Evolutionary conservation across 2,888 invertebrate genomes (phyloP), one percentile per base, ranked within the genome.

Genomic region (Acronicta leporina): DNA sequence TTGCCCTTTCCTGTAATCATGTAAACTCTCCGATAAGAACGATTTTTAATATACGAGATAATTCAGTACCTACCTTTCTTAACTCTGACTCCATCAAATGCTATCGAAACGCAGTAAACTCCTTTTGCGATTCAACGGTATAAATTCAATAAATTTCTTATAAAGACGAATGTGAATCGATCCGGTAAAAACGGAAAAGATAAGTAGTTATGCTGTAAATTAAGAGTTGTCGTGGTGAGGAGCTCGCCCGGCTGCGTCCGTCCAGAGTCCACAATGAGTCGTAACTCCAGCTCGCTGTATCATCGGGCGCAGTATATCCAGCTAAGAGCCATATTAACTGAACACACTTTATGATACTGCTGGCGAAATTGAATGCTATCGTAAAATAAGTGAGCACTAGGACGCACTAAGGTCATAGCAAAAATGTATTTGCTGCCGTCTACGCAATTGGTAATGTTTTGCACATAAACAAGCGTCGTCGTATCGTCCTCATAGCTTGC

Each of bases 271-370:
- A 49, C 52, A 20, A 15, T 43, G 40, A n/a, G 49, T 35, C 44
- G 63, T 63, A 57, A 57, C 43, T 57, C 40, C 27, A 7, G 63
- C 40, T 67, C 49, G 9, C 15, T 8, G 66, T 14, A 42, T 20
- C 63, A 41, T 1, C 25, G 50, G 13, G 42, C 20, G 63, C 30
- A 15, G 35, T 66, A 51, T 40, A 48, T 40, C 33, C 20, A 41
- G 47, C 20, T 55, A n/a, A n/a, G 30, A 62, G 51, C 62, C 9
- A 41, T 16, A 33, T 30, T 14, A 7, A 66, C 41, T 49, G 9
- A 15, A 5, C 15, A 13, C 15, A 44, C 11, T 45, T 64, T 52
- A 49, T 38, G 48, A 10, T 9, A 11, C 16, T 0, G 11, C 15
- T 25, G 15, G 38, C 41, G 11, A 14, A 38, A 7, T 5, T 6